A percentile compares a stretch with the other conserved stretches of the same genome.
phyloP scores from a whole-genome alignment of 2,888 invertebrate species.

The Cerastoderma edule region DNA sequence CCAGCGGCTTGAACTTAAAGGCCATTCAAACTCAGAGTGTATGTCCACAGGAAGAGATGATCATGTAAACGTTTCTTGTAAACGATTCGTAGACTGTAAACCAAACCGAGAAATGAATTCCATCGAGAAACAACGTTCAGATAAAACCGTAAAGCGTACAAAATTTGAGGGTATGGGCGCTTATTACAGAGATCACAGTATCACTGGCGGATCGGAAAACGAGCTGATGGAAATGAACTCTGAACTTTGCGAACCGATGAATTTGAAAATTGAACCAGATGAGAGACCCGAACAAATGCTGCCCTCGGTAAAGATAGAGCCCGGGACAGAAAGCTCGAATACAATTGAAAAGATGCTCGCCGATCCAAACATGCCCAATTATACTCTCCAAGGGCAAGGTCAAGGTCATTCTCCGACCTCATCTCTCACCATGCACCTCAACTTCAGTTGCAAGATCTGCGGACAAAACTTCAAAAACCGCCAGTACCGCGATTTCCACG shows the following conservation, averaged over 20 bases:
- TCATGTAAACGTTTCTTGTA: too few species aligned
- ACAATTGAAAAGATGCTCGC: not conserved
- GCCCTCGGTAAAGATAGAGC: slow-evolving; percentile 15
- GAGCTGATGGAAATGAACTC: not conserved
- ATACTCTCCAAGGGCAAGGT: not conserved
- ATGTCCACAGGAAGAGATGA: too few species aligned
- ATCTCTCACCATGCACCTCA: slow-evolving; percentile 22
- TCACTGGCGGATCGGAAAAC: not conserved
- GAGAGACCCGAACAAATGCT: too few species aligned
- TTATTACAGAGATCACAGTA: too few species aligned
- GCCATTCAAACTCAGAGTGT: too few species aligned
- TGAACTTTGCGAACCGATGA: slow-evolving; percentile 6
- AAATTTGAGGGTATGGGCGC: too few species aligned
- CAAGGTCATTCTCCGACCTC: not conserved
- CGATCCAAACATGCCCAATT: not conserved
- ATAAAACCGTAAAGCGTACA: too few species aligned
- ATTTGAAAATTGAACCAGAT: slow-evolving; percentile 16
- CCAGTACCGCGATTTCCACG: slow-evolving; percentile 50
- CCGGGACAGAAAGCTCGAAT: not conserved
- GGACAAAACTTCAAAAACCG: slow-evolving; percentile 44
- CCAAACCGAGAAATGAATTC: too few species aligned
- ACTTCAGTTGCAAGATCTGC: slow-evolving; percentile 41
- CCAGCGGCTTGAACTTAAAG: too few species aligned
- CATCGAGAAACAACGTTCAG: too few species aligned
- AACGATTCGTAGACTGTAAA: too few species aligned